Conservation (phyloP, 2,113 vertebrate species). For the Gavia stellata region DNA sequence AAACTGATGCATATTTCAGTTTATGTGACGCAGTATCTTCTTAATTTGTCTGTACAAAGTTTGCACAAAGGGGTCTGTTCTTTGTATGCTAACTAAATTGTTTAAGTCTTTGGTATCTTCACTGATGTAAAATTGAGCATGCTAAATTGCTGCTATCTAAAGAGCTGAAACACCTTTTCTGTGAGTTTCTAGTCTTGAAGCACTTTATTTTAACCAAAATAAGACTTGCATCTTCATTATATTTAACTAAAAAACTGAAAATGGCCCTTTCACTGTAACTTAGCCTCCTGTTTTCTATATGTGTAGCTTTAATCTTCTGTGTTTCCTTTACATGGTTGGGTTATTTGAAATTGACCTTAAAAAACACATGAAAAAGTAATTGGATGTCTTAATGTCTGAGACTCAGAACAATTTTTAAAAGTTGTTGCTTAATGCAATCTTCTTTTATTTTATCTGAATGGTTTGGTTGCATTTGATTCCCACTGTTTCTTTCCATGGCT, state of each 20-base stretch:
- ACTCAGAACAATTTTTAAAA: not conserved
- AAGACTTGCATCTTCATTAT: not conserved
- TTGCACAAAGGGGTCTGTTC: too few species aligned
- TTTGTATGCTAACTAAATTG: too few species aligned
- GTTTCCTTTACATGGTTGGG: not conserved
- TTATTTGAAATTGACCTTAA: not conserved
- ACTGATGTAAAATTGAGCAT: not conserved
- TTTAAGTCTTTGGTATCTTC: too few species aligned
- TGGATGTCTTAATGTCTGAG: not conserved
- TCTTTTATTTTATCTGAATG: not conserved
- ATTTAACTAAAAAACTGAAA: not conserved
- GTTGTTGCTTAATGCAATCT: not conserved
- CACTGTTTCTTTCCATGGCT: not conserved
- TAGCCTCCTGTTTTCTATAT: not conserved
- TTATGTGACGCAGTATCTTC: too few species aligned
- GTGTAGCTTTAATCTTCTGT: not conserved
- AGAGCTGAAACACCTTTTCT: not conserved
- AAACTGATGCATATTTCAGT: too few species aligned
- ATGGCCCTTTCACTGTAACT: not conserved
- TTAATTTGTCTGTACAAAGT: too few species aligned
- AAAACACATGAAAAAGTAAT: not conserved
- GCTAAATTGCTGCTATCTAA: not conserved
- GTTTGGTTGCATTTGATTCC: not conserved
- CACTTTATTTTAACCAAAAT: not conserved
- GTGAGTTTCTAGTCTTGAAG: not conserved